phyloP scores from a whole-genome alignment of 2,797 vertebrate species.

The Lerista edwardsae region DNA sequence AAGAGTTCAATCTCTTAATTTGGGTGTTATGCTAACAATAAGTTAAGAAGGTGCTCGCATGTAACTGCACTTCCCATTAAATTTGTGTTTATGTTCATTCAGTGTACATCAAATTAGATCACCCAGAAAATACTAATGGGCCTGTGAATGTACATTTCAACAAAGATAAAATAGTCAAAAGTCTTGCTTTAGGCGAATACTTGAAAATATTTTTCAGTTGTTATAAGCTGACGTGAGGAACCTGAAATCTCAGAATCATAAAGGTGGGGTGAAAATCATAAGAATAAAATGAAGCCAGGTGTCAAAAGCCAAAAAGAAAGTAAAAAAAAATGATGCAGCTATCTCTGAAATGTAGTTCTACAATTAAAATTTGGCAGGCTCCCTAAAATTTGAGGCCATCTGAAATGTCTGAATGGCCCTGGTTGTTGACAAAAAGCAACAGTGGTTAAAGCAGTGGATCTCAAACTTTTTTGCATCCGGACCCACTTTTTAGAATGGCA shows the following conservation, averaged over 20 bases:
- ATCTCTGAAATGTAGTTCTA: background rate
- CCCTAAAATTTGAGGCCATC: background rate
- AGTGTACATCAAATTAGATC: background rate
- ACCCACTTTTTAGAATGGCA: no score
- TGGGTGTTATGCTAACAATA: background rate
- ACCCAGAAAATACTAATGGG: background rate
- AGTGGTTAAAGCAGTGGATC: no score
- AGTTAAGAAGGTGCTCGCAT: background rate
- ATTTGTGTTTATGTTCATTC: background rate
- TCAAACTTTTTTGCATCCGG: no score
- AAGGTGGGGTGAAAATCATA: background rate
- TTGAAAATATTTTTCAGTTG: background rate
- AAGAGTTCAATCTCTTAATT: background rate
- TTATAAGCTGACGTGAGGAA: background rate
- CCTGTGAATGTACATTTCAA: background rate
- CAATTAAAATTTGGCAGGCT: background rate
- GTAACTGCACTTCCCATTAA: background rate
- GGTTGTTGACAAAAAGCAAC: no score
- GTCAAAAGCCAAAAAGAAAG: background rate
- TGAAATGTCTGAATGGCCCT: background rate
- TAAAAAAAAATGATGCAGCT: background rate
- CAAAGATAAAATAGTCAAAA: accelerated
- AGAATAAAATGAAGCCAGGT: background rate
- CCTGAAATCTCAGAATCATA: background rate
- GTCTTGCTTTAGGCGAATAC: background rate